These are phyloP conservation scores for Montipora capricornis DNA, from an alignment of 64 coral and sea anemone species.

Conservation along the genomic window DNA sequence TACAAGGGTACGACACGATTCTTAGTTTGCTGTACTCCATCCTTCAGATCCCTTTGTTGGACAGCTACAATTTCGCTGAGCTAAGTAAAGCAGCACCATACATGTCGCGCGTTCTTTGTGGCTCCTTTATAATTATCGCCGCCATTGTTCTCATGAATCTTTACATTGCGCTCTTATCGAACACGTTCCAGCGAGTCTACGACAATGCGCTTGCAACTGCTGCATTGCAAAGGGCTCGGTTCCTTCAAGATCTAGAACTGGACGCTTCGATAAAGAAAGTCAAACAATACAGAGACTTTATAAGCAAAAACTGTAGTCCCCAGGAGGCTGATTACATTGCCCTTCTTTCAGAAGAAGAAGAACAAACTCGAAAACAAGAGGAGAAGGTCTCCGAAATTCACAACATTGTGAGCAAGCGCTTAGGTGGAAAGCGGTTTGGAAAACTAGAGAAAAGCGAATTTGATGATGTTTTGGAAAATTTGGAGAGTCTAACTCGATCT, in stretches of 20 bases:
- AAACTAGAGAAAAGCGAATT: constrained; percentile 34
- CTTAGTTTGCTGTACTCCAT: constrained; percentile 58
- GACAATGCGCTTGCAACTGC: constrained; percentile 86
- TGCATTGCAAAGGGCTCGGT: constrained; percentile 79
- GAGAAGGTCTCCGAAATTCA: constrained; percentile 48
- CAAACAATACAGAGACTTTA: constrained; percentile 60
- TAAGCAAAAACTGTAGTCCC: constrained; percentile 64
- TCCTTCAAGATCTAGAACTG: constrained; percentile 72
- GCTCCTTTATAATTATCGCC: constrained; percentile 70
- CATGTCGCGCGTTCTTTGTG: constrained; percentile 73
- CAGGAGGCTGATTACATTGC: constrained; percentile 55
- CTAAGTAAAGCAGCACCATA: constrained; percentile 63
- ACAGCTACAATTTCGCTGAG: constrained; percentile 60
- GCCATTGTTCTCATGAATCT: constrained; percentile 82
- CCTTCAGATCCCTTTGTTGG: constrained; percentile 68
- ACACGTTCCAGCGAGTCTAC: constrained; percentile 88
- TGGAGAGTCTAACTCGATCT: constrained; percentile 7
- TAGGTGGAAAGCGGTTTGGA: constrained; percentile 53
- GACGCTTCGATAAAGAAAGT: constrained; percentile 58
- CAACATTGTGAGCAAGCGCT: constrained; percentile 40
- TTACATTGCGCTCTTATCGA: constrained; percentile 82
- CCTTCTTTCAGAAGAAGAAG: constrained; percentile 50
- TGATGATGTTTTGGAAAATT: constrained; percentile 37
- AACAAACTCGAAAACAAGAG: constrained; percentile 70
- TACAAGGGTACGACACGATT: constrained; percentile 60